These are phyloP conservation scores for Pseudorectes ferrugineus DNA, from an alignment of 2,113 vertebrate genomes.

Conservation along the genomic window DNA sequence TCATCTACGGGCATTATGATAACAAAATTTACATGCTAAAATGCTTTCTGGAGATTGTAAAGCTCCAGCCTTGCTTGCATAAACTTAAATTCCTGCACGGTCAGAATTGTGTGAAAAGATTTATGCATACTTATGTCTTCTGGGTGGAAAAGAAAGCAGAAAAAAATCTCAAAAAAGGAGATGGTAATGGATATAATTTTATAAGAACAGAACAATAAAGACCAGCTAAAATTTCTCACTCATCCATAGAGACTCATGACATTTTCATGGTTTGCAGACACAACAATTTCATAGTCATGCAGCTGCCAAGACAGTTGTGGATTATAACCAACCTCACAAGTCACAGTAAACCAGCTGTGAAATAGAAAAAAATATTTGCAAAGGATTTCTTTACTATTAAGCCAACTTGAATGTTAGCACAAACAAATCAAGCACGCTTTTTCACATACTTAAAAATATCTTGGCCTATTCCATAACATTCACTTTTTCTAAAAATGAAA, in stretches of 20 bases:
- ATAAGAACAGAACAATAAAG: not conserved
- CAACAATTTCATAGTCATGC: not conserved
- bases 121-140: not conserved
- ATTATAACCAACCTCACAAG: not conserved
- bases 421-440: not conserved
- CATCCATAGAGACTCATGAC: not conserved
- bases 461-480: not conserved
- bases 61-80: not conserved
- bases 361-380: not conserved
- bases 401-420: not conserved
- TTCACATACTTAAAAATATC: not conserved
- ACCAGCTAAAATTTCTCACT: not conserved
- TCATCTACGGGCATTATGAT: not conserved
- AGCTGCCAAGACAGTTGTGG: not conserved
- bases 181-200: not conserved
- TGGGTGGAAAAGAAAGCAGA: not conserved
- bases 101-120: not conserved
- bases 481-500: not conserved
- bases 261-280: not conserved
- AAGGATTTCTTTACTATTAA: not conserved
- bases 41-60: not conserved
- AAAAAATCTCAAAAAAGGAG: not conserved
- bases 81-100: not conserved
- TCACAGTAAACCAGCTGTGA: not conserved
- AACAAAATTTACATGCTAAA: not conserved